phyloP scores from a whole-genome alignment of 2,113 vertebrate genomes.

The Amazona guildingii region DNA sequence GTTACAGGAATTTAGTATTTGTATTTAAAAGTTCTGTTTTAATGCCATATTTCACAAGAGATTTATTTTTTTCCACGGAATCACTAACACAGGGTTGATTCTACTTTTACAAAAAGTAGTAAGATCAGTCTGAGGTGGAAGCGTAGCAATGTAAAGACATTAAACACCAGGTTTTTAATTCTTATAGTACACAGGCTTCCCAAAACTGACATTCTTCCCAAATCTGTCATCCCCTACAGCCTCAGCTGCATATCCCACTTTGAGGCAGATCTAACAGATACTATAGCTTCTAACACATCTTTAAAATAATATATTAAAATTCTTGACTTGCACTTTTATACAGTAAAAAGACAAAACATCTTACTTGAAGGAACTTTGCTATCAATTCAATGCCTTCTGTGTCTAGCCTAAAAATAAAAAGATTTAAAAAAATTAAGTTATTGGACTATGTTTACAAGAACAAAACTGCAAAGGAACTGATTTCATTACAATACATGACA shows the following conservation, averaged over 20 bases:
- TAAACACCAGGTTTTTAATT: neutral
- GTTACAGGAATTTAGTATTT: neutral
- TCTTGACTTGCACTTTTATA: neutral
- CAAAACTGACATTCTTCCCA: neutral
- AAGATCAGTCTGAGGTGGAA: neutral
- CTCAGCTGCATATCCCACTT: neutral
- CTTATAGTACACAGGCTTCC: neutral
- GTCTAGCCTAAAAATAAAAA: slow-evolving; percentile 85
- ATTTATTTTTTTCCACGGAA: neutral
- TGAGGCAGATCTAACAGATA: neutral
- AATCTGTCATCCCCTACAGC: neutral
- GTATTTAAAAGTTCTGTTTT: neutral
- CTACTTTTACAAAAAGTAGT: neutral
- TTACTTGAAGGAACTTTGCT: slow-evolving; percentile 93
- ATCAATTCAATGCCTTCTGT: slow-evolving; percentile 95
- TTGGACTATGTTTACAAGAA: neutral
- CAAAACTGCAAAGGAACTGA: neutral
- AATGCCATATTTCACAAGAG: neutral
- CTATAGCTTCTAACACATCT: neutral
- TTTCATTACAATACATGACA: neutral
- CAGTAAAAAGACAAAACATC: slow-evolving; percentile 53
- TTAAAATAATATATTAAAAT: neutral
- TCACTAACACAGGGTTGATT: neutral
- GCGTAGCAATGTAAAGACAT: neutral
- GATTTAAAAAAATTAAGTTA: neutral